A percentile compares a stretch with the other conserved stretches of the same genome.
These are phyloP conservation scores for Gallinago paraguaiae DNA, from an alignment of 2,113 vertebrate genomes.

Conservation along the genomic window DNA sequence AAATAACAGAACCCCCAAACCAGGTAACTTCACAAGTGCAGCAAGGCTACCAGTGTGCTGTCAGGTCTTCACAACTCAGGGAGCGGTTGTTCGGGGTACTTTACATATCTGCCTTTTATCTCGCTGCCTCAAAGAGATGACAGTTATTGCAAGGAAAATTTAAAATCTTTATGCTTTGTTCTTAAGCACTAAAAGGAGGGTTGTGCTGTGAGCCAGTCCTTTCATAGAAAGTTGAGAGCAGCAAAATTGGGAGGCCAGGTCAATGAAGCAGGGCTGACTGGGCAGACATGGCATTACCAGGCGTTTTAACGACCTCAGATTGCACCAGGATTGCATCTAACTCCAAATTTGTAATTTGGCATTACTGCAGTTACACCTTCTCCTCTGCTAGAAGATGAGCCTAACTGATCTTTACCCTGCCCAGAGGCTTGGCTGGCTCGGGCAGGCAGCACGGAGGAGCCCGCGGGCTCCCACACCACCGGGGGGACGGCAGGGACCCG, in stretches of 20 bases:
- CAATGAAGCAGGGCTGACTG: neutral
- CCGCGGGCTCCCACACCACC: fast-evolving
- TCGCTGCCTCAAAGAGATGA: neutral
- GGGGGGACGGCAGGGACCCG: too few species aligned
- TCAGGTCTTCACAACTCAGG: neutral
- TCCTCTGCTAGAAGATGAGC: neutral
- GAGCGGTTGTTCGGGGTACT: neutral
- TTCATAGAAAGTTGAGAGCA: neutral
- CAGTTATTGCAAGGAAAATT: neutral
- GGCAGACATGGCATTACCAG: neutral
- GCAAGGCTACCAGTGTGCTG: neutral
- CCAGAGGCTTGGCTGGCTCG: neutral
- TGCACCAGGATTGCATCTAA: neutral
- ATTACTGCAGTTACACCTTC: neutral
- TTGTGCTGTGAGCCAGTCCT: neutral
- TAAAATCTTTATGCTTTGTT: neutral
- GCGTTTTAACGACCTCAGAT: neutral
- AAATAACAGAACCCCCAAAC: neutral
- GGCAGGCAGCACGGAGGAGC: neutral
- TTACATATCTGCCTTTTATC: neutral
- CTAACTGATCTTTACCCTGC: neutral
- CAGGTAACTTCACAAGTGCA: neutral
- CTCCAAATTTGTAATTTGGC: neutral
- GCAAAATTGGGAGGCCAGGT: neutral
- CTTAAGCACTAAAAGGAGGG: neutral